Conservation (phyloP, 2,113 vertebrate genomes). For the Dasyornis broadbenti region DNA sequence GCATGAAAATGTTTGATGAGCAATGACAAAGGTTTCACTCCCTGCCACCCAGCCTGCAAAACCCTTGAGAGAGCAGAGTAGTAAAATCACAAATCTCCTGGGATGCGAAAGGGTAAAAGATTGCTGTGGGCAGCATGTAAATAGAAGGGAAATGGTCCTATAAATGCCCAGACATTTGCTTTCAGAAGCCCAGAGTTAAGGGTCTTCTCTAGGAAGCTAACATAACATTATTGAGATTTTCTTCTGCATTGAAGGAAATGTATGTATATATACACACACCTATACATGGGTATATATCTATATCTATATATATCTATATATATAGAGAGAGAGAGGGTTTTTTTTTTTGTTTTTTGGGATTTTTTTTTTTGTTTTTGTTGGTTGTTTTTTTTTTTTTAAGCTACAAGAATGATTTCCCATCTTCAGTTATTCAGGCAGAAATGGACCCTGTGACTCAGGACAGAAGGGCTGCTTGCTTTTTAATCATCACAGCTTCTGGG, state of each 20-base stretch:
- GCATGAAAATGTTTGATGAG: background rate
- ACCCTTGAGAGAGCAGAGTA: background rate
- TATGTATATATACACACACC: accelerated
- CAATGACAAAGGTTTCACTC: background rate
- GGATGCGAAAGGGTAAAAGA: background rate
- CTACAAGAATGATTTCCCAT: background rate
- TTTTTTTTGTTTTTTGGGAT: too few species aligned
- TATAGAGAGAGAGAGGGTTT: too few species aligned
- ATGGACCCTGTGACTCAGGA: background rate
- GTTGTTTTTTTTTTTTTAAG: background rate
- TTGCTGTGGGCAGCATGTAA: background rate
- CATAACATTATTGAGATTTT: background rate
- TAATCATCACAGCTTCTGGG: background rate
- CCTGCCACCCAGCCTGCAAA: background rate
- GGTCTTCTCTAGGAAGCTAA: background rate
- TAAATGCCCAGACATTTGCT: background rate
- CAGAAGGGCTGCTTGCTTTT: background rate
- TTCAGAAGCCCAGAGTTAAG: background rate
- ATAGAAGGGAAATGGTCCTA: background rate
- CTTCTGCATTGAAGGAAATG: background rate
- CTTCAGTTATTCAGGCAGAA: background rate
- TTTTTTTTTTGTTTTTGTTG: too few species aligned
- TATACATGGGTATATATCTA: accelerated
- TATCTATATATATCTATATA: accelerated
- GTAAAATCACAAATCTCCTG: background rate